Conservation (phyloP, 1,140 invertebrate species). For the Caenorhabditis remanei region DNA sequence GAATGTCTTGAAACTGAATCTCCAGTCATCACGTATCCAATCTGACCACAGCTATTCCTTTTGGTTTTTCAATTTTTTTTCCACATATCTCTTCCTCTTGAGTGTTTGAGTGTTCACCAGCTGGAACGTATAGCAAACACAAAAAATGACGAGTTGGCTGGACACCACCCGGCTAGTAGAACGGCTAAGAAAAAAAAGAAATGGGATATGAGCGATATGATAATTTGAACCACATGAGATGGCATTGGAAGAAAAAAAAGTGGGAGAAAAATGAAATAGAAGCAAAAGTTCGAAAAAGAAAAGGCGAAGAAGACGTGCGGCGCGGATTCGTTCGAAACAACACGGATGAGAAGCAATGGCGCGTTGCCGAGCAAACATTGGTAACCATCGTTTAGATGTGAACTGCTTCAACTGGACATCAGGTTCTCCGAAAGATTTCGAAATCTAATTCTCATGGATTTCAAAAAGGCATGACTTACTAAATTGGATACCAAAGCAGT, state of each 20-base stretch:
- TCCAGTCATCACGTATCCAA: not conserved
- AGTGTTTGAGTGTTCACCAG: slow-evolving; percentile 52
- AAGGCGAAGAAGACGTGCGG: not conserved
- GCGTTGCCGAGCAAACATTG: slow-evolving; percentile 54
- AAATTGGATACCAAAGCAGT: no score
- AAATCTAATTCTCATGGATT: not conserved
- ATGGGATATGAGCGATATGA: slow-evolving; percentile 53
- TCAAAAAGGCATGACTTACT: no score
- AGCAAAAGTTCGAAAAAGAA: slow-evolving; percentile 14
- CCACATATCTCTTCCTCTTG: slow-evolving; percentile 7
- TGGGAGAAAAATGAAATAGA: not conserved
- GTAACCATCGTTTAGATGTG: slow-evolving; percentile 15
- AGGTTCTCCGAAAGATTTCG: not conserved
- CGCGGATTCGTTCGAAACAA: slow-evolving; percentile 45
- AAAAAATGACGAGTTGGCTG: slow-evolving; percentile 45
- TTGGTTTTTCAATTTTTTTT: not conserved
- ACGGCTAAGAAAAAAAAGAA: not conserved
- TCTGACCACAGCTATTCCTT: not conserved
- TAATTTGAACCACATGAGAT: slow-evolving; percentile 52
- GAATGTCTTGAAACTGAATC: no score
- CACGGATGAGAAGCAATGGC: slow-evolving; percentile 29
- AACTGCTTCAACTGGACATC: slow-evolving; percentile 32
- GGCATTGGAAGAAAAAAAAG: not conserved
- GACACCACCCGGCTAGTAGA: slow-evolving; percentile 5
- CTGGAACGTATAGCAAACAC: slow-evolving; percentile 56